Percentiles rank a stretch among this genome's conserved stretches.
These are phyloP conservation scores for Cartodere bifasciata DNA, from an alignment of 2,888 invertebrate species.

Conservation along the genomic window DNA sequence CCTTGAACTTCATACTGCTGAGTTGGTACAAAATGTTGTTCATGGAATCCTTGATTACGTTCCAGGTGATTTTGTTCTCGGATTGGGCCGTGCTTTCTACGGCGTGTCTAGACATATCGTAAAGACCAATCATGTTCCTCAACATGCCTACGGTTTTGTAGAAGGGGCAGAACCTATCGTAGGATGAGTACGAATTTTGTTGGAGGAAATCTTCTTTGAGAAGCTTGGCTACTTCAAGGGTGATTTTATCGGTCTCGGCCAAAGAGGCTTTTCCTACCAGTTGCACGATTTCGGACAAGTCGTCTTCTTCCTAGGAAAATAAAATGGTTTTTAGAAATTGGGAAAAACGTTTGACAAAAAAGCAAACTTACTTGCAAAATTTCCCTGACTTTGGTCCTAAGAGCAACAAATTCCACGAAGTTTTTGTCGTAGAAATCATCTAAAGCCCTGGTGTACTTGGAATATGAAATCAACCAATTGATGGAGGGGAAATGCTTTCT, in stretches of 20 bases:
- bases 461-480: slow-evolving; percentile 96
- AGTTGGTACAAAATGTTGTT: slow-evolving; percentile 91
- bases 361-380: slow-evolving; percentile 28
- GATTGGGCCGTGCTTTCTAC: slow-evolving; percentile 97
- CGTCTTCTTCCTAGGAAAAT: slow-evolving; percentile 92
- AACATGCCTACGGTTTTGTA: slow-evolving; percentile 99
- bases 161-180: slow-evolving; percentile 98
- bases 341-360: slow-evolving; percentile 4
- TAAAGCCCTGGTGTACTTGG: slow-evolving; percentile 95
- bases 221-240: slow-evolving; percentile 94
- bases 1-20: slow-evolving; percentile 99
- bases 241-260: slow-evolving; percentile 98
- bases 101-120: slow-evolving; percentile 95
- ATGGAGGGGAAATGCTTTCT: slow-evolving; percentile 99
- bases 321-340: no score
- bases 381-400: slow-evolving; percentile 83
- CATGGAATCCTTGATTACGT: slow-evolving; percentile 94
- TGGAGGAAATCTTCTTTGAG: slow-evolving; percentile 99
- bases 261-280: slow-evolving; percentile 97
- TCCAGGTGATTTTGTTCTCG: slow-evolving; percentile 99
- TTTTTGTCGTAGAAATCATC: slow-evolving; percentile 99
- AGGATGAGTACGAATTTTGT: slow-evolving; percentile 94
- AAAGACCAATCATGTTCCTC: slow-evolving; percentile 95
- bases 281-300: slow-evolving; percentile 98
- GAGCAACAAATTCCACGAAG: slow-evolving; percentile 91